Percentiles rank a stretch among this genome's conserved stretches.
Evolutionary conservation across 2,797 vertebrate genomes (phyloP).

Genomic region (Knipowitschia caucasica): DNA sequence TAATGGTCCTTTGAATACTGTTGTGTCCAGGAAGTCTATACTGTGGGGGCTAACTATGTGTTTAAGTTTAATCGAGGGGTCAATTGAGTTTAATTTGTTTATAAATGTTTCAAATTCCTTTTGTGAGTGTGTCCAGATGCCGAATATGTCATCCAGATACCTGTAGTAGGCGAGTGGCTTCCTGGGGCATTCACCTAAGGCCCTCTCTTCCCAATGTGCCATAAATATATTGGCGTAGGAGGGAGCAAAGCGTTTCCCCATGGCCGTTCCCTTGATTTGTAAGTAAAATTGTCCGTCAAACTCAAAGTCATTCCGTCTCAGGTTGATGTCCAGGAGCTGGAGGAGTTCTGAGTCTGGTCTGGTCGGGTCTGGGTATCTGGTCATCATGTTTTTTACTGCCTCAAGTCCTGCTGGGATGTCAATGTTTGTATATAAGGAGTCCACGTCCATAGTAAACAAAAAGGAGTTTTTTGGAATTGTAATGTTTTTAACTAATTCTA

Average conservation of each 20-base stretch:
- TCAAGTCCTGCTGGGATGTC: neutral
- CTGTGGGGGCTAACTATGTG: too few species aligned
- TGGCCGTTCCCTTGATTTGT: neutral
- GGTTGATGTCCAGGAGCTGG: neutral
- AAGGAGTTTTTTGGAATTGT: neutral
- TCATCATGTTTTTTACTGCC: neutral
- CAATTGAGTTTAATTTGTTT: neutral
- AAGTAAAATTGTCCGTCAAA: neutral
- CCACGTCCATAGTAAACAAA: neutral
- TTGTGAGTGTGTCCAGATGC: neutral
- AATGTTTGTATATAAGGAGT: neutral
- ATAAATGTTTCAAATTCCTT: neutral
- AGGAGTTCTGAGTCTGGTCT: neutral
- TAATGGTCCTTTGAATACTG: neutral
- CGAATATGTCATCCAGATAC: neutral
- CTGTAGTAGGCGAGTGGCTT: neutral
- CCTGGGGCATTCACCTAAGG: neutral
- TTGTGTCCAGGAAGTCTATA: neutral
- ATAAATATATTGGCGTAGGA: neutral
- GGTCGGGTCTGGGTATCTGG: neutral
- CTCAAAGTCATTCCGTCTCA: neutral
- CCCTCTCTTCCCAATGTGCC: neutral
- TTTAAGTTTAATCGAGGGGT: neutral
- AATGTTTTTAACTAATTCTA: neutral
- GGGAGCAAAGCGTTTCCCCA: constrained; percentile 4